These are phyloP conservation scores for Pluvialis apricaria DNA, from an alignment of 2,113 vertebrate species.

Conservation along the genomic window DNA sequence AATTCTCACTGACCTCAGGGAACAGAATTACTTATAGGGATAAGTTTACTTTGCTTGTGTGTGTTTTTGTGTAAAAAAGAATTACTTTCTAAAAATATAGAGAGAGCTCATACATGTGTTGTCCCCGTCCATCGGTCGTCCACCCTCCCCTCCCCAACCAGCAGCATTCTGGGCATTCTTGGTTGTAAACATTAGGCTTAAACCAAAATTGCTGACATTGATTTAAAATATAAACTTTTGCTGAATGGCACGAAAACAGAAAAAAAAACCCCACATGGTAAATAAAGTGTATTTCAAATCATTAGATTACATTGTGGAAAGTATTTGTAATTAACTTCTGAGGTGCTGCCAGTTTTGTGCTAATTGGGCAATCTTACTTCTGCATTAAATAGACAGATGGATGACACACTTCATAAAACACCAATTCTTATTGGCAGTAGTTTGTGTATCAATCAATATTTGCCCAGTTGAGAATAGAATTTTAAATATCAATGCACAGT, in stretches of 20 bases:
- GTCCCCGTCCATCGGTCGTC: too few relatives aligned
- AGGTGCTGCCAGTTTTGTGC: neutral
- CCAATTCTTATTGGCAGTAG: neutral
- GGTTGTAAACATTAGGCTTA: neutral
- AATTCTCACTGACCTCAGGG: neutral
- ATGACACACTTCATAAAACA: neutral
- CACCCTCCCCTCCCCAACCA: accelerated
- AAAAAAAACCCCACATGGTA: neutral
- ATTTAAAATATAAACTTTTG: neutral
- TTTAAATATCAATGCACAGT: neutral
- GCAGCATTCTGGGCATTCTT: neutral
- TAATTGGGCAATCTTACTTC: neutral
- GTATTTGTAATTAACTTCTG: neutral
- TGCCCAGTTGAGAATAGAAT: neutral
- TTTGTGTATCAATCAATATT: neutral
- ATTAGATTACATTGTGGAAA: neutral
- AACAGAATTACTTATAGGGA: neutral
- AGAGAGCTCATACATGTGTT: neutral
- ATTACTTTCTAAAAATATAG: neutral
- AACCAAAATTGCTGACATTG: neutral
- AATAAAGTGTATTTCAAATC: neutral
- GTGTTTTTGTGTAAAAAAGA: neutral
- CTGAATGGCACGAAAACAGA: neutral
- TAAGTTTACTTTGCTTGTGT: neutral
- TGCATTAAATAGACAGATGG: neutral